Evolutionary conservation across 2,888 invertebrate species (phyloP).

Genomic region (Athrips mouffetella): DNA sequence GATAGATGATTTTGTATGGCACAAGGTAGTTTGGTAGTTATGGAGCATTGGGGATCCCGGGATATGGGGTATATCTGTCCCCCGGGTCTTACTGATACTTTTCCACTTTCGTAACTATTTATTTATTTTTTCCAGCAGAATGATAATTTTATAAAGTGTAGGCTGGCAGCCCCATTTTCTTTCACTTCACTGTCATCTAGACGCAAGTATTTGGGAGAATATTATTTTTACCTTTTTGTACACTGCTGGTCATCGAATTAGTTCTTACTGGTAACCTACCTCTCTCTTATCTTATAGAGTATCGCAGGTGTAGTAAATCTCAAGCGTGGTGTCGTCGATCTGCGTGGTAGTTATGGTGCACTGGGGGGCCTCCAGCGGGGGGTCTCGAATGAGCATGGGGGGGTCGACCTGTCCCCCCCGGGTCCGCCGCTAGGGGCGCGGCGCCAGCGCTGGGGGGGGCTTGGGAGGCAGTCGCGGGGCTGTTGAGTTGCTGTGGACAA

Average conservation of each 20-base stretch:
- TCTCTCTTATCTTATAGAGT: slow-evolving; percentile 21
- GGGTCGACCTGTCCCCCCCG: slow-evolving; percentile 8
- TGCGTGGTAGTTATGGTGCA: slow-evolving; percentile 21
- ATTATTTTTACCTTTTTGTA: background rate
- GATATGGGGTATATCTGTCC: too few relatives aligned
- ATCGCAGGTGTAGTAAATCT: slow-evolving; percentile 33
- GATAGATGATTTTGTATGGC: too few relatives aligned
- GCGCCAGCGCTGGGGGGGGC: slow-evolving; percentile 48
- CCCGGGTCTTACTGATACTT: too few relatives aligned
- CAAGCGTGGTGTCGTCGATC: slow-evolving; percentile 23
- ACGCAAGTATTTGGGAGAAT: too few relatives aligned
- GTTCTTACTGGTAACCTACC: background rate
- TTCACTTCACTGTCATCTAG: too few relatives aligned
- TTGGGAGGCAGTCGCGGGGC: slow-evolving; percentile 65
- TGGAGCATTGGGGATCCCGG: too few relatives aligned
- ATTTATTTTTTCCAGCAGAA: too few relatives aligned
- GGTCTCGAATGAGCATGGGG: too few relatives aligned
- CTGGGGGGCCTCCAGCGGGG: slow-evolving; percentile 8
- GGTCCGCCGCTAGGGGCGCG: slow-evolving; percentile 41
- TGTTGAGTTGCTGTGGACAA: slow-evolving; percentile 25
- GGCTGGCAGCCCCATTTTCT: too few relatives aligned
- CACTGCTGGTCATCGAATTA: background rate
- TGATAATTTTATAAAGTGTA: too few relatives aligned
- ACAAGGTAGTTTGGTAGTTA: too few relatives aligned
- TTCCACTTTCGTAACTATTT: too few relatives aligned